These are phyloP conservation scores for Chelonus formosanus DNA, from an alignment of 2,888 invertebrate genomes.

Conservation along the genomic window DNA sequence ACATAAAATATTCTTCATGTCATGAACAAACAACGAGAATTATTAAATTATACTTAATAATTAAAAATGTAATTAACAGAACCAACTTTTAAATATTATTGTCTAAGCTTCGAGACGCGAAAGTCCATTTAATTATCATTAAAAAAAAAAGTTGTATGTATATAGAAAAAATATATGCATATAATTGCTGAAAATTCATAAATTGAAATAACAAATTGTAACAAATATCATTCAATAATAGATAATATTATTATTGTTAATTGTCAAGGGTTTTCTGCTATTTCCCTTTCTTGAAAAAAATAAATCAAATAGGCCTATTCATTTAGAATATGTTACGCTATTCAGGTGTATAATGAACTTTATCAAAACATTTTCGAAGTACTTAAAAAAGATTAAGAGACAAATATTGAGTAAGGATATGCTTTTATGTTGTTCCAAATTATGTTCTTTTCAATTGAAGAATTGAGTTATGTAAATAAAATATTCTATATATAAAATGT, in stretches of 20 bases:
- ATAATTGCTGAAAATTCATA: conserved; percentile 36
- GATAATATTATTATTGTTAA: no score
- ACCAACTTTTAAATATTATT: conserved; percentile 12
- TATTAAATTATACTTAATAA: background rate
- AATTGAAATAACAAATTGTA: no score
- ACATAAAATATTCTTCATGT: no score
- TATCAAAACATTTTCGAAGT: no score
- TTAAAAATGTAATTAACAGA: background rate
- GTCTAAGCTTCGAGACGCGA: conserved; percentile 23
- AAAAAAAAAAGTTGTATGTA: conserved; percentile 35
- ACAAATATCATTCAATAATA: no score
- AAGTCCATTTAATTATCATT: conserved; percentile 8
- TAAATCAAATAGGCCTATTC: conserved; percentile 50
- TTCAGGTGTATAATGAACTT: background rate
- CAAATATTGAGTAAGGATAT: no score
- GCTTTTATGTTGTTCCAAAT: no score
- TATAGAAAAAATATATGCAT: conserved; percentile 37
- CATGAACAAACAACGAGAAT: conserved; percentile 21
- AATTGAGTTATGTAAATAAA: no score
- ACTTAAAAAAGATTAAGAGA: no score
- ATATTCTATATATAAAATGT: no score
- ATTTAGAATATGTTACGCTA: conserved; percentile 38
- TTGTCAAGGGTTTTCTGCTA: no score
- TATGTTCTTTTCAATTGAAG: no score
- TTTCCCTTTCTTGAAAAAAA: background rate